phyloP scores from a whole-genome alignment of 2,888 invertebrate species.

The Candidula unifasciata region DNA sequence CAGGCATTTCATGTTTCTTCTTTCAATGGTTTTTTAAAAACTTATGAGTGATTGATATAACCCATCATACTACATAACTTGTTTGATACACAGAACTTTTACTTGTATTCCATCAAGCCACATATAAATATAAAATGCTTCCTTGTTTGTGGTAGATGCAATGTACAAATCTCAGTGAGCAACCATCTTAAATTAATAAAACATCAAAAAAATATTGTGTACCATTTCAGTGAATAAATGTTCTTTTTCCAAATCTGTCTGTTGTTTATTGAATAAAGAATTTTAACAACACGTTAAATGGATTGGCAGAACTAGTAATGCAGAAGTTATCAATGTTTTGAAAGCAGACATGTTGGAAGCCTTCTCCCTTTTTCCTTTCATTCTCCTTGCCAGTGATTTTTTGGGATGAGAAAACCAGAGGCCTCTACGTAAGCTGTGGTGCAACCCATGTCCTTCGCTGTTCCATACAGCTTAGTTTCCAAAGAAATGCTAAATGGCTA shows the following conservation, averaged over 20 bases:
- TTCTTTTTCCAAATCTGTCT: background rate
- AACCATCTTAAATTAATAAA: conserved; percentile 26
- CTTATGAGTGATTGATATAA: background rate
- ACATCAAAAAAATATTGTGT: conserved; percentile 32
- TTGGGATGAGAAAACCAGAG: too few relatives aligned
- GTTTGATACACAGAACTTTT: background rate
- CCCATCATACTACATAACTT: conserved; percentile 15
- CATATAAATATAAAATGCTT: background rate
- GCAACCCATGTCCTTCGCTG: too few relatives aligned
- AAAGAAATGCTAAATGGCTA: too few relatives aligned
- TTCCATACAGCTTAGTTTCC: too few relatives aligned
- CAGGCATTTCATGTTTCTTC: background rate
- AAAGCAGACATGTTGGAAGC: too few relatives aligned
- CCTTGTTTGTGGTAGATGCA: background rate
- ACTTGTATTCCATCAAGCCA: background rate
- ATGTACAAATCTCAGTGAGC: conserved; percentile 16
- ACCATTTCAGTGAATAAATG: background rate
- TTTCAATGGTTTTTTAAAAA: background rate
- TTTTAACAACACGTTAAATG: background rate
- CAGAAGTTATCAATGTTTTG: too few relatives aligned
- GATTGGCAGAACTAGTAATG: too few relatives aligned
- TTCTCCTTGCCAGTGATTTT: too few relatives aligned
- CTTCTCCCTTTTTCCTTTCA: too few relatives aligned
- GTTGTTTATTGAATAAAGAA: background rate
- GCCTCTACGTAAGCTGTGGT: too few relatives aligned